Conservation (phyloP, 2,888 invertebrate species). For the Pseudococcus jackbeardsleyi region DNA sequence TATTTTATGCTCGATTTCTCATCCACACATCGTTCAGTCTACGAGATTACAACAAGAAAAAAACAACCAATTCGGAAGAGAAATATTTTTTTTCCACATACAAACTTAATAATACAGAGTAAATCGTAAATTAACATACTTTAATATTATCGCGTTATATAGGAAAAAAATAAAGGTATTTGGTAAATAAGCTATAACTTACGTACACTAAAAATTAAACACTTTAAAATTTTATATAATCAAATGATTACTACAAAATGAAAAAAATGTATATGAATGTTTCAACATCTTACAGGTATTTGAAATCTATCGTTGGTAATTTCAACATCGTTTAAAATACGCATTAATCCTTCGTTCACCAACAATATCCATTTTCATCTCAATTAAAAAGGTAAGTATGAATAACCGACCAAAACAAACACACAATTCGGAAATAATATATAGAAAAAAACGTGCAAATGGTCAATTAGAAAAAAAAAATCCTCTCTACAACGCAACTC, state of each 20-base stretch:
- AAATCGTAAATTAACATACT: slow-evolving; percentile 62
- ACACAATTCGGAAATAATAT: neutral
- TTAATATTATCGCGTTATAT: slow-evolving; percentile 61
- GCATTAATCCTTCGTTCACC: neutral
- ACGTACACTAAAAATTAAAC: slow-evolving; percentile 28
- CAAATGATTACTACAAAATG: slow-evolving; percentile 42
- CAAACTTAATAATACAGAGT: slow-evolving; percentile 62
- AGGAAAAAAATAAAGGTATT: slow-evolving; percentile 58
- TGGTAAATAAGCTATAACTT: slow-evolving; percentile 59
- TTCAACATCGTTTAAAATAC: neutral
- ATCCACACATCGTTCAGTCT: too few relatives aligned
- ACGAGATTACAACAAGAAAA: neutral
- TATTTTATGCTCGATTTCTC: too few relatives aligned
- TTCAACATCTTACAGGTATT: slow-evolving; percentile 13
- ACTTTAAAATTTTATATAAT: slow-evolving; percentile 46
- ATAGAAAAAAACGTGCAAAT: neutral
- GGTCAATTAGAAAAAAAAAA: neutral
- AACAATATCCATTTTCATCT: neutral
- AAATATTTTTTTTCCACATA: slow-evolving; percentile 62
- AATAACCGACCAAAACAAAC: neutral
- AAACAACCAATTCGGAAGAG: slow-evolving; percentile 51
- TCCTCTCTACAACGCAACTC: neutral
- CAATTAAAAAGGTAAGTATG: neutral
- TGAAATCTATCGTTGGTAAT: neutral
- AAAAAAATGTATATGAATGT: slow-evolving; percentile 45